Conservation (phyloP, 2,113 vertebrate genomes). For the Prolemur simus region DNA sequence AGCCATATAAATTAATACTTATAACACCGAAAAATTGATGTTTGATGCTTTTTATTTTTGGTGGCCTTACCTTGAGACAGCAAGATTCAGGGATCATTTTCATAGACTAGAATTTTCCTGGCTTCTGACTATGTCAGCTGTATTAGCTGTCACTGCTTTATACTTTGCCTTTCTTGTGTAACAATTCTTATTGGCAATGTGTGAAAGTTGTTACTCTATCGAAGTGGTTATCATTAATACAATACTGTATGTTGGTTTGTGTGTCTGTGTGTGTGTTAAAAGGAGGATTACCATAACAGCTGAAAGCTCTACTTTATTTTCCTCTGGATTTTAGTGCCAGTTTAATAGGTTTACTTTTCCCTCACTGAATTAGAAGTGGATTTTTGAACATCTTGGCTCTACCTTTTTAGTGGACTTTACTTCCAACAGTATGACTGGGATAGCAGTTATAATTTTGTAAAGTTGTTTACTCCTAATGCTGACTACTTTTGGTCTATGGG, state of each 20-base stretch:
- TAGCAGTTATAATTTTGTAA: slow-evolving; percentile 31
- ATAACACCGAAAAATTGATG: not conserved
- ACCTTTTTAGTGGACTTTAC: slow-evolving; percentile 23
- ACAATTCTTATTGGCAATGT: not conserved
- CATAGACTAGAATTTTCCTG: slow-evolving; percentile 18
- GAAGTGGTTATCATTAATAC: not conserved
- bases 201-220: not conserved
- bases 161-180: slow-evolving; percentile 47
- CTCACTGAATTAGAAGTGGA: slow-evolving; percentile 25
- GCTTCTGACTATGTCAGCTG: slow-evolving; percentile 8
- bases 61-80: slow-evolving; percentile 5
- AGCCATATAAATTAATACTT: not conserved
- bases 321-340: not conserved
- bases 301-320: not conserved
- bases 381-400: slow-evolving; percentile 25
- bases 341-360: slow-evolving; percentile 34
- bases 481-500: slow-evolving; percentile 28
- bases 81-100: slow-evolving; percentile 47
- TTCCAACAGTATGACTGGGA: not conserved
- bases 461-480: slow-evolving; percentile 45
- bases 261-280: not conserved
- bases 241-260: not conserved
- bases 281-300: not conserved
- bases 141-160: not conserved
- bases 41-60: not conserved